These are phyloP conservation scores for Sprattus sprattus DNA, from an alignment of 2,113 vertebrate species.

Conservation along the genomic window DNA sequence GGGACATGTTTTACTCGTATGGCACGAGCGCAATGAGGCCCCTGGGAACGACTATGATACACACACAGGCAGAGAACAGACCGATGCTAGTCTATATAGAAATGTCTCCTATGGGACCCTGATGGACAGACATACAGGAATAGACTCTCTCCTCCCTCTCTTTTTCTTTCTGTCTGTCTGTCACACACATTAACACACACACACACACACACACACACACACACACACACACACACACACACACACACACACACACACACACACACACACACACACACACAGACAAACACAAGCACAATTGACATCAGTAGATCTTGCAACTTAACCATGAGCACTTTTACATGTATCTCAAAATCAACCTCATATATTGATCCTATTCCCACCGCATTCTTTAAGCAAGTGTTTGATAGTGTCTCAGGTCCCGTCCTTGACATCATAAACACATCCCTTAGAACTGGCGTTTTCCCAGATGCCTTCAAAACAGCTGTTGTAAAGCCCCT, in stretches of 20 bases:
- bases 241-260: not conserved
- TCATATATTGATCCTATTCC: too few species aligned
- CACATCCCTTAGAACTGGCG: too few species aligned
- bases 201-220: constrained; percentile 1
- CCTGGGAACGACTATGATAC: not conserved
- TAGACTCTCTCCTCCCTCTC: not conserved
- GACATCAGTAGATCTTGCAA: too few species aligned
- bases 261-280: too few species aligned
- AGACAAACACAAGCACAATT: too few species aligned
- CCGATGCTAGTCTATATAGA: not conserved
- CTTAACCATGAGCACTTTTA: too few species aligned
- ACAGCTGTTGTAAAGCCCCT: too few species aligned
- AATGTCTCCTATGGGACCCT: not conserved
- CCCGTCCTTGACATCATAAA: too few species aligned
- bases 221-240: not conserved
- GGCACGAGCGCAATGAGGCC: not conserved
- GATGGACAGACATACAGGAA: not conserved
- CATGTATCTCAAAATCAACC: too few species aligned
- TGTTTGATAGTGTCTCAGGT: too few species aligned
- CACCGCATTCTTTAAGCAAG: too few species aligned
- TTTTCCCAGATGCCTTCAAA: too few species aligned
- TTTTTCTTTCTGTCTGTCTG: not conserved
- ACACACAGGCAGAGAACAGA: not conserved
- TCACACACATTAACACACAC: not conserved
- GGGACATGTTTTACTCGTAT: not conserved